Percentiles rank a stretch among this genome's conserved stretches.
Evolutionary conservation across 2,797 vertebrate genomes (phyloP).

Genomic region (Oceanodroma leucorhoa): DNA sequence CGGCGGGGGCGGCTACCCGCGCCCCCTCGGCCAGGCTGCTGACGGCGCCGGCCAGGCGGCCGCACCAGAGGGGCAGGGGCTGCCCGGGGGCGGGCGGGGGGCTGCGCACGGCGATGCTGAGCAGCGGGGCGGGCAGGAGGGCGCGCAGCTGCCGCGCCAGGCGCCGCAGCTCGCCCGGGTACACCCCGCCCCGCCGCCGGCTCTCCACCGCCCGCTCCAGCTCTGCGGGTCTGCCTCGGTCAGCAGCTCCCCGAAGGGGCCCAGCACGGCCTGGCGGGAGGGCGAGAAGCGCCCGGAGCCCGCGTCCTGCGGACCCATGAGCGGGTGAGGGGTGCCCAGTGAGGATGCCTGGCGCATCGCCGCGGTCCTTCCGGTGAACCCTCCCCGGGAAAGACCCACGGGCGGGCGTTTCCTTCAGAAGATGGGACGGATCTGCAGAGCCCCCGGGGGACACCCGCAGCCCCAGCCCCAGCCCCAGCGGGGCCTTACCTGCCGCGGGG

Average conservation of each 20-base stretch:
- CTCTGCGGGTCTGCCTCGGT: constrained; percentile 89
- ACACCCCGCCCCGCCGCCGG: constrained; percentile 84
- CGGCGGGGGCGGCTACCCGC: neutral
- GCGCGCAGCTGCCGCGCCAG: constrained; percentile 86
- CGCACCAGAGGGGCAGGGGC: constrained; percentile 87
- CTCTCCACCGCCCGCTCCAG: constrained; percentile 89
- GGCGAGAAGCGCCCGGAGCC: constrained; percentile 89
- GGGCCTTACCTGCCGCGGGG: neutral
- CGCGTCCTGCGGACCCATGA: constrained; percentile 4
- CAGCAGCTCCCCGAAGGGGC: constrained; percentile 93
- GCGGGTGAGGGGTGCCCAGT: neutral
- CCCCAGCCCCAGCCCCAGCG: neutral
- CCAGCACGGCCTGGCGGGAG: constrained; percentile 89
- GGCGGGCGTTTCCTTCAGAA: neutral
- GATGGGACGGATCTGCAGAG: neutral
- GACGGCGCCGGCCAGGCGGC: constrained; percentile 86
- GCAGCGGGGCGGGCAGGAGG: constrained; percentile 87
- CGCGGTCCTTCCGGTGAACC: neutral
- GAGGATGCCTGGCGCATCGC: neutral
- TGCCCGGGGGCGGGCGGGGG: constrained; percentile 77
- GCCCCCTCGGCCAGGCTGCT: constrained; percentile 84
- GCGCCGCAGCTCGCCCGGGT: constrained; percentile 85
- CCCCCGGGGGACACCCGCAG: accelerated
- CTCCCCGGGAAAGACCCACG: neutral
- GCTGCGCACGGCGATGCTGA: constrained; percentile 87